Evolutionary conservation across 2,113 vertebrate species (phyloP), one percentile per base, ranked within the genome.

Genomic region (Centropus bengalensis): DNA sequence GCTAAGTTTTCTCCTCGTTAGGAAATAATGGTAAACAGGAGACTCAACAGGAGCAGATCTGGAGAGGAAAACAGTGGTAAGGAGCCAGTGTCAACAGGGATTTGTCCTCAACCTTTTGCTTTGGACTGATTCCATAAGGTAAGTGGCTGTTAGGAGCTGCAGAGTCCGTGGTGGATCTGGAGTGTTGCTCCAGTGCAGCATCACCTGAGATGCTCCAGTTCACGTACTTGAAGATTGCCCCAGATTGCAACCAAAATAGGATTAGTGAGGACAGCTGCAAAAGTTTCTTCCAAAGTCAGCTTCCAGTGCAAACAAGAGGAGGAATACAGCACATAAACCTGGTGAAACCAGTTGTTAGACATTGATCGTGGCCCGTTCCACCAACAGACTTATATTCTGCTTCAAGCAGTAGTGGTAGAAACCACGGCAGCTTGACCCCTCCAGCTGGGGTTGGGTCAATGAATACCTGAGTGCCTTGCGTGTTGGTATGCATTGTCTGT

Each of bases 401-500:
- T 80, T 54, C 33, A 56, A 10, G n/a, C 49, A 32, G 20, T 8
- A 6, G 10, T 26, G 54, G 54, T 62, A 10, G 75, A 67, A 91
- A 36, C 40, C 47, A 27, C 0, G 0, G 33, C 28, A 12, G 15
- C 14, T 5, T 36, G 36, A 36, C 36, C 36, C 36, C 7, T 36
- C 36, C 36, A 9, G 9, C 36, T 36, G 36, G 36, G 36, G 36
- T 9, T 36, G 14, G 22, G 33, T 38, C 52, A 18, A 8, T 15
- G n/a, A 33, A 28, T 23, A 16, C 36, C 30, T 3, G 4, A 8
- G 40, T 47, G 20, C 63, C 45, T 74, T 28, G 19, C 27, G 2
- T 2, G 11, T 30, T n/a, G 42, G 14, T 58, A 12, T 69, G 38
- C 24, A 5, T 33, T 62, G 40, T 12, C 62, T 0, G 0, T 14